Percentiles rank a stretch among this genome's conserved stretches.
These are phyloP conservation scores for Acrocephalus arundinaceus DNA, from an alignment of 2,113 vertebrate genomes.

Conservation along the genomic window DNA sequence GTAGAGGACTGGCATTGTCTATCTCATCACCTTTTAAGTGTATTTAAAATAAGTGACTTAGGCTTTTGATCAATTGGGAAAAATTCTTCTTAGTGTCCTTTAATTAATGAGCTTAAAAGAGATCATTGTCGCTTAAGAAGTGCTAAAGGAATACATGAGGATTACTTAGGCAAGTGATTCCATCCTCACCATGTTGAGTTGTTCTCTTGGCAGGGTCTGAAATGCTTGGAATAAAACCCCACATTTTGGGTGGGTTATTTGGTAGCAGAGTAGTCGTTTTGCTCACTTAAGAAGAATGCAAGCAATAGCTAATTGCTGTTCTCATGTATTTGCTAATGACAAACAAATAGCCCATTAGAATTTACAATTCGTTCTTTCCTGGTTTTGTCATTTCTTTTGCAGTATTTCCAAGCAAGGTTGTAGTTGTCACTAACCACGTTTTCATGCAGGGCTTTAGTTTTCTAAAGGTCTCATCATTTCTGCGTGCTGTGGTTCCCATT, in stretches of 20 bases:
- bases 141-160: conserved; percentile 77
- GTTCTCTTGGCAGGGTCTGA: conserved; percentile 70
- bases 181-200: conserved; percentile 63
- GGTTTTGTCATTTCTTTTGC: conserved; percentile 51
- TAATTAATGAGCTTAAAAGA: conserved; percentile 85
- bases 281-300: conserved; percentile 68
- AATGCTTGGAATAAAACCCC: conserved; percentile 73
- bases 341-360: conserved; percentile 66
- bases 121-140: conserved; percentile 78
- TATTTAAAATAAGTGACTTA: conserved; percentile 72
- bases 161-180: conserved; percentile 77
- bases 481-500: conserved; percentile 39
- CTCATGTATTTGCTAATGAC: conserved; percentile 64
- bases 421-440: conserved; percentile 57
- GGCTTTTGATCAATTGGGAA: conserved; percentile 75
- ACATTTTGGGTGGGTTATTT: conserved; percentile 76
- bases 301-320: conserved; percentile 69
- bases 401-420: conserved; percentile 53
- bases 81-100: conserved; percentile 80
- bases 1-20: conserved; percentile 32
- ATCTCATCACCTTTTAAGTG: conserved; percentile 70
- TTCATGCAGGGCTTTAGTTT: conserved; percentile 25
- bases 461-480: conserved; percentile 41
- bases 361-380: conserved; percentile 33
- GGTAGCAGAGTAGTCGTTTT: conserved; percentile 69